Evolutionary conservation across 92 coral and sea anemone genomes (phyloP), one percentile per base, ranked within the genome.

Genomic region (Diadumene lineata): DNA sequence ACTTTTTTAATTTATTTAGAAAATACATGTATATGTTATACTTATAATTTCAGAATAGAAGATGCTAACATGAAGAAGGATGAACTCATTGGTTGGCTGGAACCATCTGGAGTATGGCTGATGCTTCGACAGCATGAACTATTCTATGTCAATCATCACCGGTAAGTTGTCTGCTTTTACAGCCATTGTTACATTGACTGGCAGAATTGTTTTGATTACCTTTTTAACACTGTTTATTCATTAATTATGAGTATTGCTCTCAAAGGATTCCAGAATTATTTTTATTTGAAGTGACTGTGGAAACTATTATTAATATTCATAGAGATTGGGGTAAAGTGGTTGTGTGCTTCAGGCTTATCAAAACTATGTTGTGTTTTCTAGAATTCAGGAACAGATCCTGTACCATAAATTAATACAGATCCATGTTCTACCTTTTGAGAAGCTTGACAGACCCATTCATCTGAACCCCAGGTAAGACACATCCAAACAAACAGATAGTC

Each of bases 101-200:
- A 94, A 75, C 98, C 98, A 34, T 90, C 97, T 86, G 98, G 98
- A n/a, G 94, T 92, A 50, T 94, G 98, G 98, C 82, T 94, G 32
- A 72, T 86, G 32, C 78, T 74, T 1, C 75, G 72, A 72, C 84
- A 81, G 32, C 60, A 78, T 29, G 73, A 82, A n/a, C 60, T 94
- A 31, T 46, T 56, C 48, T 86, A 81, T 50, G 75, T 84, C 38
- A 91, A 94, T 77, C 98, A 92, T 57, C 92, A 87, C 84, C 88
- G 98, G 98, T 94, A 43, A n/a, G 19, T 24, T 1, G 23, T 19
- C n/a, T n/a, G n/a, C n/a, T n/a, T n/a, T n/a, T n/a, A n/a, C n/a
- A n/a, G n/a, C n/a, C n/a, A n/a, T n/a, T n/a, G n/a, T n/a, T n/a
- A n/a, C n/a, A n/a, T n/a, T n/a, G n/a, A n/a, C n/a, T n/a, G n/a